These are phyloP conservation scores for Andinoacara biseriatus DNA, from an alignment of 2,113 vertebrate species.

Conservation along the genomic window DNA sequence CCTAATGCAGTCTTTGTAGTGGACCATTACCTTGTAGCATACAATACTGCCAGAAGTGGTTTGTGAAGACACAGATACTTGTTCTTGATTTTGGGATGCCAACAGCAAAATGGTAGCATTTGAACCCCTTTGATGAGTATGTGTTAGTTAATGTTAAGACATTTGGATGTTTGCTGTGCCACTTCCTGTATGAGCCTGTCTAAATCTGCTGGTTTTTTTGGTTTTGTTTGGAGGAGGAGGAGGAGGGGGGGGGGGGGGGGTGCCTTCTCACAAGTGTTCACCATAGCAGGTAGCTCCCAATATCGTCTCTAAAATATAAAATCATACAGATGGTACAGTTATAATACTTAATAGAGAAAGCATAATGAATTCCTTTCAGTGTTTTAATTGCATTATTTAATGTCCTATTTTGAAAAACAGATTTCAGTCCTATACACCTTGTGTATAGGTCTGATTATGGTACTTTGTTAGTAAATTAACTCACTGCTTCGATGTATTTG, in stretches of 20 bases:
- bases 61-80: background rate
- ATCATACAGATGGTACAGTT: background rate
- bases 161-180: background rate
- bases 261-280: too few relatives aligned
- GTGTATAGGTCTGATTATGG: background rate
- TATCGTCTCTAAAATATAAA: background rate
- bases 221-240: too few relatives aligned
- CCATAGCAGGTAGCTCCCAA: too few relatives aligned
- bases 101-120: background rate
- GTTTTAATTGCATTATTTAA: conserved; percentile 6
- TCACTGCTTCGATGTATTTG: background rate
- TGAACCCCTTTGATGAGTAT: background rate
- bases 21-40: too few relatives aligned
- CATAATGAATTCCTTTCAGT: background rate
- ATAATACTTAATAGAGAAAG: too few relatives aligned
- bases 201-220: too few relatives aligned
- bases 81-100: too few relatives aligned
- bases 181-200: too few relatives aligned
- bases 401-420: background rate
- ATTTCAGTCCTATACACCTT: background rate
- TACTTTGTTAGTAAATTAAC: too few relatives aligned
- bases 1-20: background rate
- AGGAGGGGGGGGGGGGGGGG: too few relatives aligned
- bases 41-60: background rate
- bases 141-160: background rate